Evolutionary conservation across 1,140 invertebrate genomes (phyloP).

Genomic region (Bombus soroeensis): DNA sequence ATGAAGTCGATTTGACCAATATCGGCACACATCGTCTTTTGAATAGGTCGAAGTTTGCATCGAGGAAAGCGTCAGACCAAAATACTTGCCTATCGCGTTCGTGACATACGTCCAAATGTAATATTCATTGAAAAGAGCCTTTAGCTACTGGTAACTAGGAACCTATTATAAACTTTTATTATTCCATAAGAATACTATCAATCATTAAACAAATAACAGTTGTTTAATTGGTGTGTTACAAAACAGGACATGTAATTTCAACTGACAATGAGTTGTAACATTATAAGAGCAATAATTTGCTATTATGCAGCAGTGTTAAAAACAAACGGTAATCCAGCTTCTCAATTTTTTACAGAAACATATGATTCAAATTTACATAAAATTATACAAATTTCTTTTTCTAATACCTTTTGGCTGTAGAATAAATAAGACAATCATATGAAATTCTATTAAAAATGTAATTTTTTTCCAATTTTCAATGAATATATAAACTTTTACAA

Average conservation of each 20-base stretch:
- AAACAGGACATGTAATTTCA: not conserved
- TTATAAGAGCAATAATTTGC: too few relatives aligned
- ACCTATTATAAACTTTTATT: not conserved
- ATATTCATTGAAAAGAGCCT: slow-evolving; percentile 11
- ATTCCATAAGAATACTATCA: not conserved
- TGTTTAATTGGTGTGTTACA: not conserved
- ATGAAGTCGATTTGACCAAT: not conserved
- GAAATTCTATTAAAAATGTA: not conserved
- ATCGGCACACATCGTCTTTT: not conserved
- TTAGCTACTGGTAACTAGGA: not conserved
- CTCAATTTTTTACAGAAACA: too few relatives aligned
- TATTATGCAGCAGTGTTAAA: too few relatives aligned
- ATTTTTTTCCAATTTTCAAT: not conserved
- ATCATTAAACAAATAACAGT: not conserved
- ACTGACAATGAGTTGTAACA: not conserved
- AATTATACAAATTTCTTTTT: too few relatives aligned
- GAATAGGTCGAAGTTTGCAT: slow-evolving; percentile 28
- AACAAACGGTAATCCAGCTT: too few relatives aligned
- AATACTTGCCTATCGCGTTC: not conserved
- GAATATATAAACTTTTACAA: not conserved
- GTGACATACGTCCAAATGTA: not conserved
- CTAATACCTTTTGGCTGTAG: too few relatives aligned
- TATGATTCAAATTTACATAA: too few relatives aligned
- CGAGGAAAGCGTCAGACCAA: not conserved
- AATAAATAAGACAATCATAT: too few relatives aligned